phyloP scores from a whole-genome alignment of 2,888 invertebrate species.

The Brassicogethes aeneus region DNA sequence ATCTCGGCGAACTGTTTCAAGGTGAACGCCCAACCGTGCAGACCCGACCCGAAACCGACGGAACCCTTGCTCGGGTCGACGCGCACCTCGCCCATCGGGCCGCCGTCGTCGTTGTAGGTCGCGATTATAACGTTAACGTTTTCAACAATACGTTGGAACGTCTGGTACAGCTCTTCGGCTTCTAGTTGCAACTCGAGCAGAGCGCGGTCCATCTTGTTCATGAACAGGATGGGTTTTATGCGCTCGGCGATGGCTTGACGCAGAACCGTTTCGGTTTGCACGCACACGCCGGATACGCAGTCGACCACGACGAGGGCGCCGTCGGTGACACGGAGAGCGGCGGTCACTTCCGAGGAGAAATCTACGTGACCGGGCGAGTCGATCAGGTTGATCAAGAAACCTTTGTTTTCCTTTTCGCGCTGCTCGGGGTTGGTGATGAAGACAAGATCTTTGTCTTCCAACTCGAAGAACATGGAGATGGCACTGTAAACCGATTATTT shows the following conservation, averaged over 20 bases:
- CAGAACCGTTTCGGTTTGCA: constrained; percentile 98
- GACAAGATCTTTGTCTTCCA: constrained; percentile 86
- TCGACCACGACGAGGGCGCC: constrained; percentile 99
- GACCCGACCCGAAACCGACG: constrained; percentile 98
- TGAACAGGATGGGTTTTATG: constrained; percentile 99
- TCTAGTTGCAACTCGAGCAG: constrained; percentile 94
- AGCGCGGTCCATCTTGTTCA: constrained; percentile 99
- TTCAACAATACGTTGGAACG: constrained; percentile 99
- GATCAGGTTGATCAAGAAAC: constrained; percentile 99
- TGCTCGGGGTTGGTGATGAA: constrained; percentile 90
- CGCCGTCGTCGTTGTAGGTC: constrained; percentile 94
- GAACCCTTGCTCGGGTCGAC: constrained; percentile 98
- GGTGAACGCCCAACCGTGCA: constrained; percentile 99
- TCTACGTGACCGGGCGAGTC: constrained; percentile 99
- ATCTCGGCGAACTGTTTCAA: constrained; percentile 99
- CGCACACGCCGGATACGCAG: constrained; percentile 99
- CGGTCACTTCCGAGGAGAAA: constrained; percentile 99
- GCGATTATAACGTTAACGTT: constrained; percentile 99
- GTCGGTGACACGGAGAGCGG: constrained; percentile 99
- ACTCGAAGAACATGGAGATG: constrained; percentile 98
- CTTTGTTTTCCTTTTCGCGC: constrained; percentile 81
- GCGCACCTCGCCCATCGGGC: constrained; percentile 98
- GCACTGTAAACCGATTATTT: constrained; percentile 80
- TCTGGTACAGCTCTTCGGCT: constrained; percentile 95
- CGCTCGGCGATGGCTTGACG: constrained; percentile 99